Evolutionary conservation across 2,888 invertebrate genomes (phyloP), one percentile per base, ranked within the genome.

Genomic region (Laspeyria flexula): DNA sequence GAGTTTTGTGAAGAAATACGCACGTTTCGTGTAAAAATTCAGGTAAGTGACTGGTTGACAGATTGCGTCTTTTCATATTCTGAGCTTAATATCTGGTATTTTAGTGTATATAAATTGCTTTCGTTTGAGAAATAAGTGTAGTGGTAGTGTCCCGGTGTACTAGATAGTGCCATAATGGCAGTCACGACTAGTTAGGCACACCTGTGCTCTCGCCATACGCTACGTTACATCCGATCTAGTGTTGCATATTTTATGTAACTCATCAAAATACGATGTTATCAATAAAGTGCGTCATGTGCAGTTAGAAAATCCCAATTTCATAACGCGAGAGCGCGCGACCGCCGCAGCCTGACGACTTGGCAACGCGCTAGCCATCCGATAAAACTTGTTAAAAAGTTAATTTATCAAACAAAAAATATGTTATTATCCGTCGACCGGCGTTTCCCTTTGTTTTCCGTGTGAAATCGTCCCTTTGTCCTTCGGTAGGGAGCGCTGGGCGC

Each of bases 381-480:
- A 75, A 73, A 78, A 77, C 75, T 83, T 75, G 75, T 71, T 76
- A 75, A 75, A 83, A 81, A 77, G 80, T 79, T 79, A 73, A 63
- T 62, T 65, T 63, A 56, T 75, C 75, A 77, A 74, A 81, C 77
- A 80, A 78, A 74, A 76, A 73, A 61, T 72, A 70, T 82, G 79
- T 79, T 80, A 75, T 83, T 79, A 76, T 83, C 73, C 78, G 59
- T 66, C 60, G 54, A 78, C 90, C 90, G 90, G 91, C 81, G 61
- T 86, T 85, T 85, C 84, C 81, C 89, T 90, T 90, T 91, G 90
- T 91, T 89, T 91, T 90, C 84, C 79, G 79, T 82, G 81, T 83
- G 81, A 85, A 88, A 87, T 86, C 79, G 78, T 85, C 86, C 85
- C 91, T 90, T 91, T 90, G 90, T 91, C 90, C 89, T 86, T 88